These are phyloP conservation scores for Platyrinchus mystaceus DNA, from an alignment of 2,797 vertebrate genomes.

Conservation along the genomic window DNA sequence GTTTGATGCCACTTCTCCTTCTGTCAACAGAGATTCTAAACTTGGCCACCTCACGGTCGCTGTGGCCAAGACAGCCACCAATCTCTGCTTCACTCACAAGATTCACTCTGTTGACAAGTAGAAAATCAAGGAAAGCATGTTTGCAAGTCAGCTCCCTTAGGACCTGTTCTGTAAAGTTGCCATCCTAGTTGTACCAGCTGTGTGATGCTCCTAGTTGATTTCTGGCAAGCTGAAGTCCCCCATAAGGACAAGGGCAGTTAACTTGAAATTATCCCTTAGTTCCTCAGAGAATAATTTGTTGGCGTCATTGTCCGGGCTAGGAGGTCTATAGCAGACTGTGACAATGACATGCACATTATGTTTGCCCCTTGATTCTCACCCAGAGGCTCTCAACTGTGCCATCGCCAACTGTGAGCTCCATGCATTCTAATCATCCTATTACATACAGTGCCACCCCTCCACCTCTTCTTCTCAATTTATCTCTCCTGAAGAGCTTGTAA, in stretches of 20 bases:
- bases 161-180: background rate
- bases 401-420: background rate
- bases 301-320: accelerated
- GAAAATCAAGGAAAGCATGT: background rate
- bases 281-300: background rate
- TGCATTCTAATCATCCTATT: background rate
- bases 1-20: background rate
- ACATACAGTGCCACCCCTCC: background rate
- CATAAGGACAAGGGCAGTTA: background rate
- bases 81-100: background rate
- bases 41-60: accelerated
- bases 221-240: background rate
- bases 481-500: background rate
- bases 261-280: background rate
- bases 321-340: background rate
- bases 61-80: accelerated
- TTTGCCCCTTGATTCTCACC: background rate
- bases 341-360: background rate
- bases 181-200: background rate
- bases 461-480: background rate
- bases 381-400: background rate
- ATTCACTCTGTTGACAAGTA: background rate
- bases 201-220: background rate
- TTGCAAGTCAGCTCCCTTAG: accelerated
- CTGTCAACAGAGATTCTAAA: background rate